phyloP scores from a whole-genome alignment of 92 coral and sea anemone species.

The Bergia puertoricense region DNA sequence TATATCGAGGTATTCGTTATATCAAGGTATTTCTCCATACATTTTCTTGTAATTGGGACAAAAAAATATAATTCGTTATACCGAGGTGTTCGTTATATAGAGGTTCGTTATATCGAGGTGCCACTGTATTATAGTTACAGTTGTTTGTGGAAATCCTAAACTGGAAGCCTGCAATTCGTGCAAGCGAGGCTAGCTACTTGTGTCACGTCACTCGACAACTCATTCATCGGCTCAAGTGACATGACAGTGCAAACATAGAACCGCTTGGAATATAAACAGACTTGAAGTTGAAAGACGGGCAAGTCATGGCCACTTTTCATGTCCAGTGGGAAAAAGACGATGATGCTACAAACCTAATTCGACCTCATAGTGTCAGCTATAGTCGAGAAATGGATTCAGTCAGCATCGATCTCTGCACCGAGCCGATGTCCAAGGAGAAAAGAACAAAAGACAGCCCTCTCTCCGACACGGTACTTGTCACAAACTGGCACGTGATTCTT shows the following conservation, averaged over 20 bases:
- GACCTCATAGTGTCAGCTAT: slow-evolving; percentile 67
- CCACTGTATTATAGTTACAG: too few relatives aligned
- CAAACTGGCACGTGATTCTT: slow-evolving; percentile 33
- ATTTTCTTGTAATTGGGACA: too few relatives aligned
- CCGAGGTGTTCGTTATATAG: too few relatives aligned
- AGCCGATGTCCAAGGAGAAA: slow-evolving; percentile 38
- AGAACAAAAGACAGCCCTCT: slow-evolving; percentile 46
- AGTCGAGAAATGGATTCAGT: slow-evolving; percentile 60
- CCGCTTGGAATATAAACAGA: slow-evolving; percentile 20
- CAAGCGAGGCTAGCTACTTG: slow-evolving; percentile 27
- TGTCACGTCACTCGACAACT: slow-evolving; percentile 17
- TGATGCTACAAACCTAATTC: slow-evolving; percentile 42
- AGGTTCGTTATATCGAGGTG: too few relatives aligned
- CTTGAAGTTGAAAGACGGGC: not conserved
- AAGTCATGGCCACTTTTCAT: slow-evolving; percentile 41
- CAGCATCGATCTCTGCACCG: slow-evolving; percentile 67
- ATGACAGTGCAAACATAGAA: slow-evolving; percentile 4
- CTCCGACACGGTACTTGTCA: slow-evolving; percentile 63
- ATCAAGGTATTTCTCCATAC: too few relatives aligned
- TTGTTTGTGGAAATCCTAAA: too few relatives aligned
- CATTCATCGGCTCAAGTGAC: slow-evolving; percentile 34
- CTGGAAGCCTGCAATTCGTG: not conserved
- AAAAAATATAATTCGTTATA: too few relatives aligned
- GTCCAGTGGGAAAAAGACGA: slow-evolving; percentile 35
- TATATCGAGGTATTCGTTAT: too few relatives aligned